Conservation (phyloP, 2,797 vertebrate genomes). For the Chloroceryle inda region DNA sequence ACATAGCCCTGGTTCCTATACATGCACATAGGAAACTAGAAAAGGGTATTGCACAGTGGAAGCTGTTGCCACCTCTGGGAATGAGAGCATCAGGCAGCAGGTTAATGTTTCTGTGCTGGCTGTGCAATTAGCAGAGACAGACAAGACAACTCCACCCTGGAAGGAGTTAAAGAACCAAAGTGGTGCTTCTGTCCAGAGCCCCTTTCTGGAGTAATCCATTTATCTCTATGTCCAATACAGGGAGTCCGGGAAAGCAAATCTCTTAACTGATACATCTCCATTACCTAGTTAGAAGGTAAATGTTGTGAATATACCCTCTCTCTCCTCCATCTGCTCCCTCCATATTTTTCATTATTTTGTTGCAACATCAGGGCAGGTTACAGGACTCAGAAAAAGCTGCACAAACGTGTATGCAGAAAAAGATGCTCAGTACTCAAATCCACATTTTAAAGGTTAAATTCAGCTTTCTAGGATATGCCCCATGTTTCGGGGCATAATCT, state of each 20-base stretch:
- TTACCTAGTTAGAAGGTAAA: neutral
- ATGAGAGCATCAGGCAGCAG: neutral
- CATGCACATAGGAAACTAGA: neutral
- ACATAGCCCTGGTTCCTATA: neutral
- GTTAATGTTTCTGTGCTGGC: neutral
- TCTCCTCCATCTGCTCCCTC: neutral
- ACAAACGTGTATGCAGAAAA: neutral
- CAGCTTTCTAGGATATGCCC: neutral
- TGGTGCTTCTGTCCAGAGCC: rapidly evolving
- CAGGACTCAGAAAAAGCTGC: neutral
- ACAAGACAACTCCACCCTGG: neutral
- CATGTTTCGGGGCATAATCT: neutral
- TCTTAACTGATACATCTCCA: neutral
- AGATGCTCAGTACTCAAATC: neutral
- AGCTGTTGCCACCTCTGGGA: neutral
- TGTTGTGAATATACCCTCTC: neutral
- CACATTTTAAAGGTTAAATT: neutral
- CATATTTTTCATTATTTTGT: neutral
- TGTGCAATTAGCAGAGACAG: neutral
- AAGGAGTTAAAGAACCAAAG: neutral
- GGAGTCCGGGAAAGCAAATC: neutral
- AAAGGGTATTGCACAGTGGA: neutral
- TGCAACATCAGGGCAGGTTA: neutral
- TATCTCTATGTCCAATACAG: neutral
- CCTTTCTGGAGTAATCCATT: neutral